Evolutionary conservation across 2,888 invertebrate genomes (phyloP), one percentile per base, ranked within the genome.

Genomic region (Lepas anatifera): DNA sequence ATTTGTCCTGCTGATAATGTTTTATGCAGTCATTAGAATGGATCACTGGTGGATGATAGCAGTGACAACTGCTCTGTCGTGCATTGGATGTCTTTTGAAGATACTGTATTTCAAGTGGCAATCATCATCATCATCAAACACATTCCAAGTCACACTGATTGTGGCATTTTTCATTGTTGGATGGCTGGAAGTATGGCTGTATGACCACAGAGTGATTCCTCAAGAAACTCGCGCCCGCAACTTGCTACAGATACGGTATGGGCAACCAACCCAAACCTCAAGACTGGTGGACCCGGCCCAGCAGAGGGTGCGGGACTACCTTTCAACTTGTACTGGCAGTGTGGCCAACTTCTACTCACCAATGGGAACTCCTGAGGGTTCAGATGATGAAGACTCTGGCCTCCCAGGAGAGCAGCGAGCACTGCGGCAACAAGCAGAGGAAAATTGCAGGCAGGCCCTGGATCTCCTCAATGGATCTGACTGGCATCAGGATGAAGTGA

Each of bases 341-440:
- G 70, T 70, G 22, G 67, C 70, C 16, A 70, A 70, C 48, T 70
- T 67, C 35, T 70, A 70, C 37, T 70, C 70, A 6, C 70, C 70
- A 3, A 48, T 70, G 70, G 70, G 48, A 7, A 13, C 58, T 0
- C 67, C 67, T 1, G 48, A 67, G 25, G 67, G 37, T 8, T 70
- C 70, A 3, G 70, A 67, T n/a, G 48, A 70, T 67, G 70, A 67
- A 11, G 32, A 4, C 10, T 1, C 64, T n/a, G 35, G n/a, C 4
- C 52, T 52, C 27, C 29, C 16, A 16, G 52, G 32, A n/a, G 64
- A 64, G 37, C n/a, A 22, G 10, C 37, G 37, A 8, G 11, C 25
- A 11, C 27, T 66, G 25, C 37, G 39, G 11, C 18, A 27, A 27
- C 39, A 41, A 13, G 66, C 66, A 1, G 66, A 66, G 39, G 39